Percentiles rank a stretch among this genome's conserved stretches.
phyloP scores from a whole-genome alignment of 2,888 invertebrate species.

The Parnassius orleans region DNA sequence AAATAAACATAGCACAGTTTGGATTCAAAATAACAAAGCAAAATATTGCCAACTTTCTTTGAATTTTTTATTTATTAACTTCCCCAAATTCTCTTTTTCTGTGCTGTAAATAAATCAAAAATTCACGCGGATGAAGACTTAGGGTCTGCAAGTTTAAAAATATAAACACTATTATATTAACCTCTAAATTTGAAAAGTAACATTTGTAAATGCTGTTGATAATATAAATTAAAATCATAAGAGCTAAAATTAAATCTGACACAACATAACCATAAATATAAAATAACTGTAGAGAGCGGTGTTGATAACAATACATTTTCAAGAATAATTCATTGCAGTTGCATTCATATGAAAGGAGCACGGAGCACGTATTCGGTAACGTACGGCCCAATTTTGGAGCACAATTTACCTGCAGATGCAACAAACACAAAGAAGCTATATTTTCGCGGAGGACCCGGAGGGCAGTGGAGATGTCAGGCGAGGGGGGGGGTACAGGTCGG shows the following conservation, averaged over 20 bases:
- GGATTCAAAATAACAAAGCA: too few species aligned
- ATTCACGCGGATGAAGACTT: too few species aligned
- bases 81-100: too few species aligned
- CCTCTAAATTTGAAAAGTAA: too few species aligned
- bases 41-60: too few species aligned
- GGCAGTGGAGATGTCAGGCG: constrained; percentile 28
- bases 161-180: too few species aligned
- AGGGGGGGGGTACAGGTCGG: constrained; percentile 53
- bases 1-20: not conserved
- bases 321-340: constrained; percentile 71
- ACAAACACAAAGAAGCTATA: constrained; percentile 77
- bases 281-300: constrained; percentile 53
- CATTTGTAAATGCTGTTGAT: not conserved
- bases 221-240: not conserved
- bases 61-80: too few species aligned
- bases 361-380: constrained; percentile 60
- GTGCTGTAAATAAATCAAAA: too few species aligned
- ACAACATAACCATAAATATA: constrained; percentile 35
- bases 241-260: constrained; percentile 25
- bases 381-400: constrained; percentile 72
- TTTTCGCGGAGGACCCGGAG: constrained; percentile 45
- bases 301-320: constrained; percentile 71
- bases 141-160: too few species aligned
- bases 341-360: constrained; percentile 63
- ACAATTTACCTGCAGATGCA: constrained; percentile 80